Evolutionary conservation across 1,140 invertebrate species (phyloP).

Genomic region (Pseudomyrmex dendroicus): DNA sequence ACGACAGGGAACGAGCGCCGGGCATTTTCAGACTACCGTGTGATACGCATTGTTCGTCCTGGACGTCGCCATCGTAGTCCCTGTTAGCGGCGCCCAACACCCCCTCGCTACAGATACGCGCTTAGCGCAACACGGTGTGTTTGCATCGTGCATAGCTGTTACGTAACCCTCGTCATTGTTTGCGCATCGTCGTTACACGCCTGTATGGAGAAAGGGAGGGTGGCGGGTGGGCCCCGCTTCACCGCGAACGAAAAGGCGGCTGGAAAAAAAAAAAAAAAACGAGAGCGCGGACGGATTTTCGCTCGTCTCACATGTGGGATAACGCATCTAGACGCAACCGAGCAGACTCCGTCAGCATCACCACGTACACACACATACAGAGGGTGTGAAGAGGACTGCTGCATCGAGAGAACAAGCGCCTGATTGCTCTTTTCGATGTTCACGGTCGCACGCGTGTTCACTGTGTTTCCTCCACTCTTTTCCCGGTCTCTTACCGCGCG

Average conservation of each 20-base stretch:
- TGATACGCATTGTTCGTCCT: conserved; percentile 72
- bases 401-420: conserved; percentile 57
- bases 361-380: too few species aligned
- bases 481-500: conserved; percentile 34
- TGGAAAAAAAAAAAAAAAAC: conserved; percentile 58
- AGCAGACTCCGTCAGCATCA: conserved; percentile 49
- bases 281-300: conserved; percentile 64
- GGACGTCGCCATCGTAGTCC: conserved; percentile 62
- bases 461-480: conserved; percentile 27
- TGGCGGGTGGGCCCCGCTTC: conserved; percentile 27
- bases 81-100: conserved; percentile 68
- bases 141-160: conserved; percentile 68
- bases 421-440: conserved; percentile 56
- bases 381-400: conserved; percentile 63
- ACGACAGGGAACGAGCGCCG: conserved; percentile 57
- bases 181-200: conserved; percentile 71
- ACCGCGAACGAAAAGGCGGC: conserved; percentile 38
- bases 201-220: conserved; percentile 67
- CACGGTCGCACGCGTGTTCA: conserved; percentile 32
- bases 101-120: conserved; percentile 59
- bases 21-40: conserved; percentile 72
- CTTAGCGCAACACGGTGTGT: conserved; percentile 66
- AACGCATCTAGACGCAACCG: conserved; percentile 58
- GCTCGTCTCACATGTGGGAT: conserved; percentile 24
- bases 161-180: conserved; percentile 75